Evolutionary conservation across 2,797 vertebrate genomes (phyloP).

Genomic region (Manis pentadactyla): DNA sequence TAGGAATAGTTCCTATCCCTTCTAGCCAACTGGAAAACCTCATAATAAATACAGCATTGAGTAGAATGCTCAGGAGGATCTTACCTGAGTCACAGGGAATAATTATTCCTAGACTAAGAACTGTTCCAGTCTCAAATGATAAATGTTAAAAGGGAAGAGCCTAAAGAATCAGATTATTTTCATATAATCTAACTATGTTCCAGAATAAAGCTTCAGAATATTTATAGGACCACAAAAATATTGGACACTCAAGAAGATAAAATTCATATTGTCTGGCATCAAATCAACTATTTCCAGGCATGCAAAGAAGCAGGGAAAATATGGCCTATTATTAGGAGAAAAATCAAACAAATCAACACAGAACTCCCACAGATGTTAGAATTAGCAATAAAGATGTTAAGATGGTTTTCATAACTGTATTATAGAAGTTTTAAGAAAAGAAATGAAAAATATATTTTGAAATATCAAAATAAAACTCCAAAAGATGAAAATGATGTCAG

Average conservation of each 20-base stretch:
- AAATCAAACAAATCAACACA: background rate
- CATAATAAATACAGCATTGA: background rate
- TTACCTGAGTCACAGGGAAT: background rate
- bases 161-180: background rate
- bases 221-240: slow-evolving; percentile 42
- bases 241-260: background rate
- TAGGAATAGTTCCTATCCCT: background rate
- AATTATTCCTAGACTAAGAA: background rate
- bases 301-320: background rate
- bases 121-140: background rate
- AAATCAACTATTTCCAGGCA: background rate
- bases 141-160: background rate
- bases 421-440: background rate
- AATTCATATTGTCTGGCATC: slow-evolving; percentile 21
- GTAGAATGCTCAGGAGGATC: background rate
- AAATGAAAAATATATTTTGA: background rate
- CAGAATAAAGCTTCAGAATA: slow-evolving; percentile 39
- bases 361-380: background rate
- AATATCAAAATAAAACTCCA: background rate
- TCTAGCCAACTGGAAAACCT: background rate
- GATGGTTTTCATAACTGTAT: background rate
- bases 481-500: background rate
- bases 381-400: background rate
- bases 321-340: background rate
- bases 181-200: background rate